Conservation (phyloP, 2,888 invertebrate species). For the Nomada fabriciana region DNA sequence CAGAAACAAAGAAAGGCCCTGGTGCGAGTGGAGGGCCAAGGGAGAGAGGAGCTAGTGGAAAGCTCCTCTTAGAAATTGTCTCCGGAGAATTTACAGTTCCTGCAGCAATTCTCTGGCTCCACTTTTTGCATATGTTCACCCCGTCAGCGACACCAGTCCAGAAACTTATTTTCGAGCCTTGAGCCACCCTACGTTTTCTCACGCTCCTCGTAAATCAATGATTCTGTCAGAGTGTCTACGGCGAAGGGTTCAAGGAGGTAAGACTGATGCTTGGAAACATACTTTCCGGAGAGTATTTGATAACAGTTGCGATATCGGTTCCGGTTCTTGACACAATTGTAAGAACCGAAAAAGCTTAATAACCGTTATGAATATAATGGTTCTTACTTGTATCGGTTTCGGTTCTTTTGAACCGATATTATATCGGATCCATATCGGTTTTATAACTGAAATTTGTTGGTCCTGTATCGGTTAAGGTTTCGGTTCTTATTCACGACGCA, state of each 20-base stretch:
- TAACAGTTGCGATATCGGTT: constrained; percentile 4
- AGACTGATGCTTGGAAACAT: background rate
- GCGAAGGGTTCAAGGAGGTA: constrained; percentile 2
- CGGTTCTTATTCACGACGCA: background rate
- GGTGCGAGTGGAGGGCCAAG: constrained; percentile 1
- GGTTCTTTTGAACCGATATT: background rate
- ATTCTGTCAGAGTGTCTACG: constrained; percentile 62
- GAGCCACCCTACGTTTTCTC: constrained; percentile 35
- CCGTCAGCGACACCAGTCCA: constrained; percentile 65
- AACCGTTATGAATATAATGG: background rate
- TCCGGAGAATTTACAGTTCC: constrained; percentile 77
- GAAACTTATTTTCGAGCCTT: constrained; percentile 69
- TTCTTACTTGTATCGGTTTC: constrained; percentile 2
- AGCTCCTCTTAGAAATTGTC: constrained; percentile 71
- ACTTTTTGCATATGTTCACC: constrained; percentile 73
- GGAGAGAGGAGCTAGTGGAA: constrained; percentile 34
- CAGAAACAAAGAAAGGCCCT: constrained; percentile 30
- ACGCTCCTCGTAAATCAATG: constrained; percentile 73
- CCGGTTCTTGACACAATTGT: constrained; percentile 3
- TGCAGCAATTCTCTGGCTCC: constrained; percentile 69
- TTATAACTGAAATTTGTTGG: background rate
- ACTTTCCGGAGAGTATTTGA: background rate
- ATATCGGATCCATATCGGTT: background rate
- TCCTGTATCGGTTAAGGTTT: background rate
- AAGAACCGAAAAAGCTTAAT: background rate